A percentile compares a stretch with the other conserved stretches of the same genome.
Conservation (phyloP, 1,140 invertebrate species). For the Chymomyza costata region DNA sequence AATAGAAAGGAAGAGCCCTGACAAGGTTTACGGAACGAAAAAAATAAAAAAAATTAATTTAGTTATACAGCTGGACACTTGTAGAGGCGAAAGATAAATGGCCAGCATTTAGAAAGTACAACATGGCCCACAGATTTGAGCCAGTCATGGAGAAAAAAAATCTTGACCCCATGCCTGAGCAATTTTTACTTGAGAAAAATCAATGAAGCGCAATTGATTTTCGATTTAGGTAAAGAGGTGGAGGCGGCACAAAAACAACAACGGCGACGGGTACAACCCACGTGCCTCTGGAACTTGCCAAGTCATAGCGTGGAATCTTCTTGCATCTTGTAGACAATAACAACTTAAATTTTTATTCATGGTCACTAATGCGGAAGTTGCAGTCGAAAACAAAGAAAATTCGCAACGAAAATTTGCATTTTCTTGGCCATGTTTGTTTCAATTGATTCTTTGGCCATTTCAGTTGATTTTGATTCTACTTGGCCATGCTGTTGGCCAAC, state of each 20-base stretch:
- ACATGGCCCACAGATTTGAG: too few relatives aligned
- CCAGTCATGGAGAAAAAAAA: too few relatives aligned
- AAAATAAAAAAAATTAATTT: slow-evolving; percentile 70
- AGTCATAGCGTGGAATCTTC: too few relatives aligned
- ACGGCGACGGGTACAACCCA: slow-evolving; percentile 25
- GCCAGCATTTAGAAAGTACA: slow-evolving; percentile 60
- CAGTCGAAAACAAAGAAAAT: slow-evolving; percentile 14
- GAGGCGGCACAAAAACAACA: background rate
- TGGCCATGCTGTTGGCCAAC: too few relatives aligned
- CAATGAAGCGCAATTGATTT: slow-evolving; percentile 1
- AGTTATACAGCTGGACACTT: slow-evolving; percentile 68
- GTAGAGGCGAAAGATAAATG: slow-evolving; percentile 52
- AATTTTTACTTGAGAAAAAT: too few relatives aligned
- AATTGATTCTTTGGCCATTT: too few relatives aligned
- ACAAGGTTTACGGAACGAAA: too few relatives aligned
- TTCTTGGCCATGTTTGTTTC: background rate
- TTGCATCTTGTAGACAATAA: slow-evolving; percentile 61
- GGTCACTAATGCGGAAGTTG: slow-evolving; percentile 72
- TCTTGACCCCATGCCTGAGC: too few relatives aligned
- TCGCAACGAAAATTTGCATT: slow-evolving; percentile 1
- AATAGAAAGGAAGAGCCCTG: too few relatives aligned
- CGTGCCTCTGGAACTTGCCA: slow-evolving; percentile 36
- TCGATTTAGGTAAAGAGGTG: background rate
- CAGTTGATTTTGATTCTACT: too few relatives aligned
- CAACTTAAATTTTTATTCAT: slow-evolving; percentile 73